Evolutionary conservation across 1,140 invertebrate species (phyloP).

Genomic region (Platyscapa corneri): DNA sequence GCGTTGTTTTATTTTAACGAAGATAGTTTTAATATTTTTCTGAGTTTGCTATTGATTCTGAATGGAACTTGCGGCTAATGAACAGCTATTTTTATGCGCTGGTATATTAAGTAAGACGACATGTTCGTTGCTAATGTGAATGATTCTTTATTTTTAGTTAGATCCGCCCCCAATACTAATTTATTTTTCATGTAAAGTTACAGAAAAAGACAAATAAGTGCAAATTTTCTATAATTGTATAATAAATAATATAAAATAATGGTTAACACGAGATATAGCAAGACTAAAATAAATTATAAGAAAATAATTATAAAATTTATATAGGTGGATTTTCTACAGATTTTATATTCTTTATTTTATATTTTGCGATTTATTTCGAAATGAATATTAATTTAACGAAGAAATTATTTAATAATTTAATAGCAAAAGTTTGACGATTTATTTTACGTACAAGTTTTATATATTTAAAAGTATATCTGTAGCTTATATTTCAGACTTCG

Average conservation of each 20-base stretch:
- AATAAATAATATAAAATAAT: background rate
- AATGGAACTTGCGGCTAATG: background rate
- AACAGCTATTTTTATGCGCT: background rate
- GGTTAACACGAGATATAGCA: too few species aligned
- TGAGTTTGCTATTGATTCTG: background rate
- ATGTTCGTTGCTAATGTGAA: background rate
- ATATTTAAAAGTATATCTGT: too few species aligned
- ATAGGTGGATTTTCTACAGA: too few species aligned
- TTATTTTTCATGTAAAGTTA: background rate
- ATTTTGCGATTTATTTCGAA: too few species aligned
- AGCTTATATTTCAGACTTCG: too few species aligned
- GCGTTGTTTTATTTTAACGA: background rate
- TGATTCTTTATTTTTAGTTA: background rate
- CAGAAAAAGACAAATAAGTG: background rate
- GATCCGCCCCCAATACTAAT: background rate
- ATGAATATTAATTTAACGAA: too few species aligned
- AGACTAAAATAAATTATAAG: too few species aligned
- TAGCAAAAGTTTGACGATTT: too few species aligned
- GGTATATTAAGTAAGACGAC: background rate
- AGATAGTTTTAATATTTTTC: background rate
- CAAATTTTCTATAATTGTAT: background rate
- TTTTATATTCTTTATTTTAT: too few species aligned
- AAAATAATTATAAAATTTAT: too few species aligned
- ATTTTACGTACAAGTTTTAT: too few species aligned
- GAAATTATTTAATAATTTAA: too few species aligned